Percentiles rank a stretch among this genome's conserved stretches.
Evolutionary conservation across 1,140 invertebrate genomes (phyloP).

Genomic region (Muscidifurax raptorellus): DNA sequence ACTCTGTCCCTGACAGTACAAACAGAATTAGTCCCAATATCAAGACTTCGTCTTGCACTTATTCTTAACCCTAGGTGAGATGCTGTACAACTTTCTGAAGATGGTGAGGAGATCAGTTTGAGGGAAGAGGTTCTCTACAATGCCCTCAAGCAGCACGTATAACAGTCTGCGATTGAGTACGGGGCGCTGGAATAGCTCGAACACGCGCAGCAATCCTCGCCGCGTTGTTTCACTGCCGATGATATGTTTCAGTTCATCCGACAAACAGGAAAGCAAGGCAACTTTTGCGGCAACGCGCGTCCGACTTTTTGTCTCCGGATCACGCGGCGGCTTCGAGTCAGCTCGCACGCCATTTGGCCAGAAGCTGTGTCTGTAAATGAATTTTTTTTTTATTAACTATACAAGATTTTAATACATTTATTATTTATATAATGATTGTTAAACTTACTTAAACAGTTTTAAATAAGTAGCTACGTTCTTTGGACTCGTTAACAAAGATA

Average conservation of each 20-base stretch:
- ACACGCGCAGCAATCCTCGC: conserved; percentile 90
- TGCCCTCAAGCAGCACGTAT: conserved; percentile 91
- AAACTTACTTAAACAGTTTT: conserved; percentile 87
- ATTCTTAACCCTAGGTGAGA: conserved; percentile 72
- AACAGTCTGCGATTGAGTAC: conserved; percentile 90
- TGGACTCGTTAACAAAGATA: conserved; percentile 91
- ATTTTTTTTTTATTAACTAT: not conserved
- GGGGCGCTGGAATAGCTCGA: conserved; percentile 91
- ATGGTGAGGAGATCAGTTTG: conserved; percentile 81
- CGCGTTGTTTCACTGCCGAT: conserved; percentile 93
- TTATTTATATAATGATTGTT: conserved; percentile 16
- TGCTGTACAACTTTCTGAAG: conserved; percentile 81
- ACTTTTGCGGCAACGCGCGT: conserved; percentile 91
- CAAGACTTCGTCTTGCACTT: conserved; percentile 65
- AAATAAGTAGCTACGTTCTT: conserved; percentile 93
- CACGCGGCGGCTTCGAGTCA: conserved; percentile 79
- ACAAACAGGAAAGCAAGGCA: conserved; percentile 83
- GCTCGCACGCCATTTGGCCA: conserved; percentile 86
- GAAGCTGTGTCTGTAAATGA: conserved; percentile 80
- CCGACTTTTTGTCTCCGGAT: conserved; percentile 84
- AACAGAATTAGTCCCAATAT: conserved; percentile 51
- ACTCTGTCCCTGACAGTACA: not conserved
- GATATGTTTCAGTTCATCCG: conserved; percentile 93
- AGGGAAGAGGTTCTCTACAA: conserved; percentile 86
- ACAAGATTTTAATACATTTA: not conserved